phyloP scores from a whole-genome alignment of 2,888 invertebrate species.

The Parapristionchus giblindavisi region DNA sequence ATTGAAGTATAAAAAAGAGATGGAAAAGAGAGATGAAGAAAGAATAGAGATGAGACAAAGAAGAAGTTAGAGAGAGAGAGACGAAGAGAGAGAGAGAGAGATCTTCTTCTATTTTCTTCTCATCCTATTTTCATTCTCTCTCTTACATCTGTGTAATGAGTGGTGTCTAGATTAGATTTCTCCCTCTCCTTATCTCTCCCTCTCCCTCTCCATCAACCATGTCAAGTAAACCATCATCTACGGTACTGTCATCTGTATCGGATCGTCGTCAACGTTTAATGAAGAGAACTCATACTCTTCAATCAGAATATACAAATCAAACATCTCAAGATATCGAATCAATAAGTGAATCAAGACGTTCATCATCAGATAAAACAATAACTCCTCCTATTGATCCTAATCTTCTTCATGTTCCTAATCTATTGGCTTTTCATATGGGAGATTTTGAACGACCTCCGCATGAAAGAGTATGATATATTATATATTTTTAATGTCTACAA shows the following conservation, averaged over 20 bases:
- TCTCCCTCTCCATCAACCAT: conserved; percentile 6
- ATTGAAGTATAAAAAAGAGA: not conserved
- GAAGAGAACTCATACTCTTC: conserved; percentile 57
- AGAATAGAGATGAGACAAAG: conserved; percentile 4
- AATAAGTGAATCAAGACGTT: conserved; percentile 34
- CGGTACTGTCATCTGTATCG: conserved; percentile 23
- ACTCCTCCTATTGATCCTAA: conserved; percentile 49
- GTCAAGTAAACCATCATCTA: not conserved
- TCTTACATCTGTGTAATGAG: conserved; percentile 26
- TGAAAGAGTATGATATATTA: conserved; percentile 50
- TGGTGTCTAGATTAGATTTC: not conserved
- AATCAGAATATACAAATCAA: conserved; percentile 47
- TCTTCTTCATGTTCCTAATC: conserved; percentile 54
- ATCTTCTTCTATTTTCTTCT: conserved; percentile 23
- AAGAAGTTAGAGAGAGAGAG: not conserved
- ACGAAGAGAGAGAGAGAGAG: conserved; percentile 24
- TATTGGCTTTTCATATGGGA: conserved; percentile 48
- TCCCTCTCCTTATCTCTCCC: not conserved
- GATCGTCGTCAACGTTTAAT: conserved; percentile 57
- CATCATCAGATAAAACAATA: conserved; percentile 35
- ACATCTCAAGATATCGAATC: conserved; percentile 18
- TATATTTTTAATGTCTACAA: too few species aligned
- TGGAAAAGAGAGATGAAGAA: not conserved
- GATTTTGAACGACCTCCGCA: conserved; percentile 57
- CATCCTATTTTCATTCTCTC: conserved; percentile 28